Base-by-base conservation (phyloP, 2,113 vertebrate species). In the Cathartes aura region DNA sequence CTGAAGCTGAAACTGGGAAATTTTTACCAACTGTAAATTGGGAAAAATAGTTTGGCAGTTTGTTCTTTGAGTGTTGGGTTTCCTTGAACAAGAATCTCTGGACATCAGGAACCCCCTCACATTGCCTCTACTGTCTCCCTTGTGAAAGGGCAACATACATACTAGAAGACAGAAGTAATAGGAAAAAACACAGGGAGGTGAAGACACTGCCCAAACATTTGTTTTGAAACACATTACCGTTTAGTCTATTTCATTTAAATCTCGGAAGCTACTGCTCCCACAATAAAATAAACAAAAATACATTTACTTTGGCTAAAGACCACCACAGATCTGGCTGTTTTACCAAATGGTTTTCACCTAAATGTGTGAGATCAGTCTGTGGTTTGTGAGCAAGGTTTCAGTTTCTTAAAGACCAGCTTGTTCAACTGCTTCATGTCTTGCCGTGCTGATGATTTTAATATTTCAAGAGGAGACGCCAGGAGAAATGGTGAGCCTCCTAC, bases 361-460 rank as follows among this genome's bases (percentile, higher is more conserved):
- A 94, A 90, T 27, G 12, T 75, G 42, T 97, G 92, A 97, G 93
- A 96, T 90, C 87, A 89, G 52, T 79, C 32, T 89, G 84, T 83
- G 66, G 71, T 75, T 80, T 93, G 64, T 68, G 56, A 78, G 63
- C 14, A 70, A 80, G 17, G 3, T 59, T 42, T 89, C 19, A 58
- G 58, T 91, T 87, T 71, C 67, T 96, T 95, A 84, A 97, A 98
- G 93, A 90, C 48, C 27, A 90, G 7, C 42, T 97, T 98, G 80
- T 98, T 97, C 72, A 82, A 84, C 67, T 74, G 17, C 66, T 88
- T 72, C 36, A 32, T 94, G 53, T 79, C 89, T 96, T 96, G 73
- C 71, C 45, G 8, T 63, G 67, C 21, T 94, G 75, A 95, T 95
- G 81, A 91, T 91, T 97, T 97, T 87, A 95, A 48, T 63, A 93